Evolutionary conservation across 2,113 vertebrate species (phyloP).

Genomic region (Acanthisitta chloris): DNA sequence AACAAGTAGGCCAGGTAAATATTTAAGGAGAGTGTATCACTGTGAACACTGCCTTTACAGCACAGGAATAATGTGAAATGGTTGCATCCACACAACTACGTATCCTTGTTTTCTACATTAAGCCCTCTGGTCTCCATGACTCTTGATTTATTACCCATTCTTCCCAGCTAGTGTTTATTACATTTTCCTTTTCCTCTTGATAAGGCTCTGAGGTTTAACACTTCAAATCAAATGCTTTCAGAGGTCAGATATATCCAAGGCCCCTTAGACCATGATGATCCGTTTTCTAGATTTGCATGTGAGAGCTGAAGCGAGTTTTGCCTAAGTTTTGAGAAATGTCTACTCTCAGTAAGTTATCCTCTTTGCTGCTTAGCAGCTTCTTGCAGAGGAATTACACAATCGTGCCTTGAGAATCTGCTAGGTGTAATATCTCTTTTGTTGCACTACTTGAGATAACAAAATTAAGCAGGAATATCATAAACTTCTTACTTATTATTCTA

Average conservation of each 20-base stretch:
- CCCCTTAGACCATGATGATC: neutral
- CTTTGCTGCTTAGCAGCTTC: neutral
- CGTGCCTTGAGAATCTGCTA: neutral
- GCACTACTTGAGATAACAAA: neutral
- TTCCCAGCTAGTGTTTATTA: neutral
- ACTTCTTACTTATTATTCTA: slow-evolving; percentile 8
- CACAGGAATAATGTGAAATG: neutral
- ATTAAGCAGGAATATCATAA: neutral
- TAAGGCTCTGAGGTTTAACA: neutral
- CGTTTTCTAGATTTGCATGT: neutral
- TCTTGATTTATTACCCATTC: neutral
- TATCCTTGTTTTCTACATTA: neutral
- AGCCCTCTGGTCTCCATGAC: neutral
- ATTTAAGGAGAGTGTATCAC: neutral
- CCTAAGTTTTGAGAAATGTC: neutral
- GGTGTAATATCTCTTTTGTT: neutral
- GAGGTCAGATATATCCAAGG: neutral
- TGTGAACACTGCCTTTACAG: neutral
- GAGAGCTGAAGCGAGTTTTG: neutral
- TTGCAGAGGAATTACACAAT: neutral
- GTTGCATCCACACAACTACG: neutral
- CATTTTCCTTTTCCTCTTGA: neutral
- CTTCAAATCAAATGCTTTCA: neutral
- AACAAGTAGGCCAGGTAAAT: neutral
- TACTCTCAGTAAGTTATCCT: neutral